Evolutionary conservation across 2,797 vertebrate species (phyloP).

Genomic region (Pelobates cultripes): DNA sequence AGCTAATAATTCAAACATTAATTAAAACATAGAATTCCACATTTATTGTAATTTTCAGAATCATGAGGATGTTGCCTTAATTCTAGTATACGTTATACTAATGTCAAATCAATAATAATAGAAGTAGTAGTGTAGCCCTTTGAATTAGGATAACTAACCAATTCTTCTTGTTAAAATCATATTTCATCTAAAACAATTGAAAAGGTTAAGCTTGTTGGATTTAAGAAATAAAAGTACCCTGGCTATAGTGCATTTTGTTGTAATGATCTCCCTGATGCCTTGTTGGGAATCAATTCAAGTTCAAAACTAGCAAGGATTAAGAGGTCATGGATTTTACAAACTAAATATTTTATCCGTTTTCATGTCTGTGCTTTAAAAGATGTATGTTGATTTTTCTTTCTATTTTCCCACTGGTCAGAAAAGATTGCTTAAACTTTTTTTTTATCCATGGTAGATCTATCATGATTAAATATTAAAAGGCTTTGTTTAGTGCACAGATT

Average conservation of each 20-base stretch:
- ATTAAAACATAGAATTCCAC: no score
- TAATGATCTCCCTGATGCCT: constrained; percentile 93
- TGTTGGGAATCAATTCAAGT: constrained; percentile 95
- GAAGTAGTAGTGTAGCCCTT: no score
- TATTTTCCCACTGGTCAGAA: constrained; percentile 77
- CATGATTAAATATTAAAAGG: constrained; percentile 94
- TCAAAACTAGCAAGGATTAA: constrained; percentile 84
- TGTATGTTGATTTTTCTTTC: constrained; percentile 75
- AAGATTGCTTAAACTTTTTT: constrained; percentile 79
- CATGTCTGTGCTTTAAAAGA: constrained; percentile 92
- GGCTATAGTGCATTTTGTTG: constrained; percentile 95
- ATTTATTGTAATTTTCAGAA: no score
- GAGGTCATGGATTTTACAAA: constrained; percentile 89
- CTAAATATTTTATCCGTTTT: constrained; percentile 96
- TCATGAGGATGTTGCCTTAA: no score
- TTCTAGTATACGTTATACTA: no score
- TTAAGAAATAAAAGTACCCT: constrained; percentile 80
- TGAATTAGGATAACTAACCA: no score
- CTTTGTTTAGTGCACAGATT: constrained; percentile 73
- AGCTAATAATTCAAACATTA: no score
- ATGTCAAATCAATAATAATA: no score
- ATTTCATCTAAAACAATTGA: neutral
- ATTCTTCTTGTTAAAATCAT: no score
- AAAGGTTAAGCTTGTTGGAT: constrained; percentile 80
- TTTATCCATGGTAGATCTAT: constrained; percentile 90